phyloP scores from a whole-genome alignment of 2,888 invertebrate genomes.

The Crocallis elinguaria region DNA sequence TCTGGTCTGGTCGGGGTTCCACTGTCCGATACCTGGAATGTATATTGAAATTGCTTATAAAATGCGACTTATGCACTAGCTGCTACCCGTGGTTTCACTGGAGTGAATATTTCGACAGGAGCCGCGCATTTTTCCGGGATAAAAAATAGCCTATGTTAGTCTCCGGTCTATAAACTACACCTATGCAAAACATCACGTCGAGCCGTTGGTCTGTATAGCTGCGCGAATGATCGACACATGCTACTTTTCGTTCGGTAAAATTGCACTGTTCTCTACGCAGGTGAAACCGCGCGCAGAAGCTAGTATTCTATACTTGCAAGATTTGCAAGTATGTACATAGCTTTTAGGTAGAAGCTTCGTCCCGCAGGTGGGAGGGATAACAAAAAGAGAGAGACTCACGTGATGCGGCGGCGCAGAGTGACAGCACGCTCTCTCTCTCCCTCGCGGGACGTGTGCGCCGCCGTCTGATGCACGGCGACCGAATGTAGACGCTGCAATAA shows the following conservation, averaged over 20 bases:
- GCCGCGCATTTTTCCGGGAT: no score
- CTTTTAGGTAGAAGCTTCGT: neutral
- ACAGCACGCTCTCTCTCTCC: conserved; percentile 75
- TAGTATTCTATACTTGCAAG: neutral
- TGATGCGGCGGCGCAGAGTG: conserved; percentile 76
- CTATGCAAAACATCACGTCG: no score
- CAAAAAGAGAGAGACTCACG: conserved; percentile 52
- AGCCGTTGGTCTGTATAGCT: no score
- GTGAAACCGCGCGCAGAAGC: no score
- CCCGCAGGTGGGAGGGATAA: no score
- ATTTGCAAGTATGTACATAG: neutral
- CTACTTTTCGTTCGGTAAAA: no score
- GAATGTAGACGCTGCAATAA: conserved; percentile 88
- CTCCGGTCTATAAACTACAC: no score
- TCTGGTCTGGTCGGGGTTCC: conserved; percentile 56
- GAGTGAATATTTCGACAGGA: no score
- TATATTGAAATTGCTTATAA: neutral
- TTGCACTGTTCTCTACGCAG: no score
- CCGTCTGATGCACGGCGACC: conserved; percentile 98
- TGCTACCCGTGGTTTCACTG: no score
- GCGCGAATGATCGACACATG: no score
- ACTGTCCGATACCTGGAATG: conserved; percentile 5
- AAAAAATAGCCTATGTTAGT: no score
- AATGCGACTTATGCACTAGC: neutral
- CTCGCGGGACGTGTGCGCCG: conserved; percentile 93